A percentile compares a stretch with the other conserved stretches of the same genome.
Conservation (phyloP, 1,140 invertebrate species). For the Eurosta solidaginis region DNA sequence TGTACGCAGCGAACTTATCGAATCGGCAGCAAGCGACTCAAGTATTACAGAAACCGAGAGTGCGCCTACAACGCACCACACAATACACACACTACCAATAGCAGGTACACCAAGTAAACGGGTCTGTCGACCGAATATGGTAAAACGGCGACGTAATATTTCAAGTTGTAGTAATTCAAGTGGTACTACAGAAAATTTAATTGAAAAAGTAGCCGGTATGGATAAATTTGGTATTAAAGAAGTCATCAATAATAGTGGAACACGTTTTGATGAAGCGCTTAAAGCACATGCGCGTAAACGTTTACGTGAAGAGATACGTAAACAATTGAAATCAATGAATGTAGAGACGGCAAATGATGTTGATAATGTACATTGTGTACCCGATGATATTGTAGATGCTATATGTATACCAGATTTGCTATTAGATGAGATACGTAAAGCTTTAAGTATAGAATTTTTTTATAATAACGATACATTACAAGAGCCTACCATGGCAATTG, state of each 20-base stretch:
- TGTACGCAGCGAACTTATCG: slow-evolving; percentile 42
- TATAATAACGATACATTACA: not conserved
- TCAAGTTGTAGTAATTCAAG: slow-evolving; percentile 34
- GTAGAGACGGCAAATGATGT: slow-evolving; percentile 42
- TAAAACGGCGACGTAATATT: slow-evolving; percentile 31
- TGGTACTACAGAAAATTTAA: slow-evolving; percentile 32
- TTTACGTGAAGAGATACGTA: slow-evolving; percentile 48
- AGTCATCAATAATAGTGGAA: slow-evolving; percentile 52
- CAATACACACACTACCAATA: too few relatives aligned
- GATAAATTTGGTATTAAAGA: slow-evolving; percentile 51
- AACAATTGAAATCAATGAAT: slow-evolving; percentile 46
- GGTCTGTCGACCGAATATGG: slow-evolving; percentile 29
- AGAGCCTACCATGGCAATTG: not conserved
- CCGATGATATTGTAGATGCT: slow-evolving; percentile 52
- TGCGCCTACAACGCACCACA: not conserved
- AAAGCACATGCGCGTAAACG: slow-evolving; percentile 46
- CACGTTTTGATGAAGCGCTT: slow-evolving; percentile 51
- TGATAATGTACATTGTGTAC: slow-evolving; percentile 37
- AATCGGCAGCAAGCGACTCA: slow-evolving; percentile 31
- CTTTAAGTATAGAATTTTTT: slow-evolving; percentile 44
- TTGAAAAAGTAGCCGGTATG: slow-evolving; percentile 47
- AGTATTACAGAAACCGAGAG: slow-evolving; percentile 3
- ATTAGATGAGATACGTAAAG: slow-evolving; percentile 50
- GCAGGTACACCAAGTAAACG: not conserved
- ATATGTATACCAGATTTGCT: slow-evolving; percentile 45